phyloP scores from a whole-genome alignment of 2,888 invertebrate genomes.

The Leptogaster cylindrica region DNA sequence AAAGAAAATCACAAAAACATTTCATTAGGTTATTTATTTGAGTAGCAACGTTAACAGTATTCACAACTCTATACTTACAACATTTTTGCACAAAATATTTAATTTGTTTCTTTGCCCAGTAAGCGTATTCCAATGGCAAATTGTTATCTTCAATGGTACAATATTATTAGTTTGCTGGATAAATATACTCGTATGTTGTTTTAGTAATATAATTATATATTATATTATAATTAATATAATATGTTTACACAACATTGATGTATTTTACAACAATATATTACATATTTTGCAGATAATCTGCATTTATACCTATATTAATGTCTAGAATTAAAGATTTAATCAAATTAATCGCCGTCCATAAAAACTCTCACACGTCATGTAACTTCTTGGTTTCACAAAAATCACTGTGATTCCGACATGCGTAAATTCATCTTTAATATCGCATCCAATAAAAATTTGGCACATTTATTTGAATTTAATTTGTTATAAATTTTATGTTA shows the following conservation, averaged over 20 bases:
- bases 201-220: slow-evolving; percentile 6
- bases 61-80: slow-evolving; percentile 13
- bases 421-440: background rate
- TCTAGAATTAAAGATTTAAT: background rate
- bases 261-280: background rate
- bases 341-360: background rate
- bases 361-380: background rate
- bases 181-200: no score
- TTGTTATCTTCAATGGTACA: slow-evolving; percentile 2
- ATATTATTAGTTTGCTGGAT: no score
- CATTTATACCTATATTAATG: background rate
- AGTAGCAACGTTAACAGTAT: slow-evolving; percentile 37
- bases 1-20: no score
- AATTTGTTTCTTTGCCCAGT: background rate
- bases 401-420: background rate
- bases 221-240: slow-evolving; percentile 3
- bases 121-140: background rate
- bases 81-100: slow-evolving; percentile 17
- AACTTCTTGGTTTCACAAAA: no score
- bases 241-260: background rate
- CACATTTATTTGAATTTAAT: no score
- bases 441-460: slow-evolving; percentile 25
- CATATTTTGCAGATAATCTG: background rate
- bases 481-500: no score
- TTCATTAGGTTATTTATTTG: slow-evolving; percentile 17